phyloP scores from a whole-genome alignment of 1,140 invertebrate genomes.

The Gryon sp. region DNA sequence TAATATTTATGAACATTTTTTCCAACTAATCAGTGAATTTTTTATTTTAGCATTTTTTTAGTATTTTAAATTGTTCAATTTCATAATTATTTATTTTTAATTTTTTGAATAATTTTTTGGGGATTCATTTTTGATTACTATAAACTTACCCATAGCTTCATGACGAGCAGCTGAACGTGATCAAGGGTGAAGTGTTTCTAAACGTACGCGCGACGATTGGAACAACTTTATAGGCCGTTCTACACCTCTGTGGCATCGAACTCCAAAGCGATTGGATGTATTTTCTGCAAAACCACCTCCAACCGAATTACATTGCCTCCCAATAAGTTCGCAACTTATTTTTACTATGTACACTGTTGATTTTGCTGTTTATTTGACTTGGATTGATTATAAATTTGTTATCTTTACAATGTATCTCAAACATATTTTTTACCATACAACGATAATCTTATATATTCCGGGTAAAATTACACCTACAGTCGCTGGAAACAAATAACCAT shows the following conservation, averaged over 20 bases:
- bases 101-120: no score
- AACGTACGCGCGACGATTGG: conserved; percentile 74
- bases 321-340: conserved; percentile 40
- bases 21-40: no score
- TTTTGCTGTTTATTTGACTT: conserved; percentile 3
- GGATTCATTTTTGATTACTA: neutral
- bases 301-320: conserved; percentile 45
- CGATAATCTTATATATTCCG: no score
- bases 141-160: conserved; percentile 64
- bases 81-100: neutral
- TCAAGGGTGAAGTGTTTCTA: conserved; percentile 78
- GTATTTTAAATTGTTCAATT: neutral
- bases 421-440: no score
- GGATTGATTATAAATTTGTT: neutral
- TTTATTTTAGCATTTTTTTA: no score
- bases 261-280: conserved; percentile 70
- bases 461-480: no score
- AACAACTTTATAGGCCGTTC: conserved; percentile 77
- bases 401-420: no score
- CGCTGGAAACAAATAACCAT: no score
- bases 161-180: conserved; percentile 59
- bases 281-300: conserved; percentile 67
- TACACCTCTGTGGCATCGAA: conserved; percentile 56
- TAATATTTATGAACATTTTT: no score
- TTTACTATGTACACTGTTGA: conserved; percentile 41